phyloP scores from a whole-genome alignment of 2,113 vertebrate genomes.

The Leucoraja erinaceus region DNA sequence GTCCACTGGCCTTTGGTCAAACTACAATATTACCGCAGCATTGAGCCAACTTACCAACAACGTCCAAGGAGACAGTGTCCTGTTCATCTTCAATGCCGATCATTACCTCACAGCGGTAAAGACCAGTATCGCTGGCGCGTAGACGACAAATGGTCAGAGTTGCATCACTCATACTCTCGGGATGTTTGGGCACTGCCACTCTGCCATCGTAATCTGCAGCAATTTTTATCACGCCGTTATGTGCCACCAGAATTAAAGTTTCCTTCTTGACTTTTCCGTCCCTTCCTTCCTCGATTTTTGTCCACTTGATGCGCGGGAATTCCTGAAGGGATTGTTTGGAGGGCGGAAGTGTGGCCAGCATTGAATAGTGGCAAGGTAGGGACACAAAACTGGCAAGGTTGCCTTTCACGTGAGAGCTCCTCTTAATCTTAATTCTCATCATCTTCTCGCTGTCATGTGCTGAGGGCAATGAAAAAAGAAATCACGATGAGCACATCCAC shows the following conservation, averaged over 20 bases:
- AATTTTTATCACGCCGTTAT: constrained; percentile 84
- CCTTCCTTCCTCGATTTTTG: constrained; percentile 69
- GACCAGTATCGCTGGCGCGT: constrained; percentile 80
- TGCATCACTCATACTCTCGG: constrained; percentile 76
- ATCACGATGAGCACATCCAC: not conserved
- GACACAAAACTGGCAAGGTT: constrained; percentile 77
- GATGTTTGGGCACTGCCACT: constrained; percentile 78
- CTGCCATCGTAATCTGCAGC: constrained; percentile 74
- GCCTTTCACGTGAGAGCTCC: constrained; percentile 64
- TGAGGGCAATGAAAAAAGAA: constrained; percentile 9
- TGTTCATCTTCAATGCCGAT: constrained; percentile 86
- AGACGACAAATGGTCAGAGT: constrained; percentile 81
- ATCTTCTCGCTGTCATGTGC: constrained; percentile 21
- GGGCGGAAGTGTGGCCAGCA: constrained; percentile 68
- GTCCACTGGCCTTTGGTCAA: not conserved
- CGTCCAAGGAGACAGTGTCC: constrained; percentile 68
- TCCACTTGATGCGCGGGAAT: constrained; percentile 90
- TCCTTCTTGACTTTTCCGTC: constrained; percentile 67
- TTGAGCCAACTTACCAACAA: constrained; percentile 86
- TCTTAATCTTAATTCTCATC: constrained; percentile 51
- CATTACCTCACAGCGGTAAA: constrained; percentile 89
- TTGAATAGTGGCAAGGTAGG: constrained; percentile 84
- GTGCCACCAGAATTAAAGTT: constrained; percentile 81
- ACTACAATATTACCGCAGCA: not conserved
- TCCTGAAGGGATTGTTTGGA: constrained; percentile 60